Conservation (phyloP, 1,140 invertebrate genomes). For the Lepidurus packardi region DNA sequence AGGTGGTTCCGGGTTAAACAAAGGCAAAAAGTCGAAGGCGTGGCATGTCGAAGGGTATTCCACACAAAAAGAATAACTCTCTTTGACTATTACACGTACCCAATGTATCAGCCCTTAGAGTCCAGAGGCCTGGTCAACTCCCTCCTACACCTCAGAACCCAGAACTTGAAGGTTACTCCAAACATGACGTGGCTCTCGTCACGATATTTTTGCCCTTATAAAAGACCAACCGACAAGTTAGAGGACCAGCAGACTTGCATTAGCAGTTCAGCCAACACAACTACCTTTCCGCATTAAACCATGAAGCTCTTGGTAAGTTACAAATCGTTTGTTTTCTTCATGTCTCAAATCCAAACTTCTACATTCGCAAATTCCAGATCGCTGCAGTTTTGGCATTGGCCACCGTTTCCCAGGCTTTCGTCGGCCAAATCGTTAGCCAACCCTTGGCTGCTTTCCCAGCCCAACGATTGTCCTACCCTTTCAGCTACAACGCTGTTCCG, state of each 20-base stretch:
- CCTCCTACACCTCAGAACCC: neutral
- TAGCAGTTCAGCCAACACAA: slow-evolving; percentile 1
- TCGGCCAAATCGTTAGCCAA: neutral
- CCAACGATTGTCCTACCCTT: neutral
- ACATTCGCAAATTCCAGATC: neutral
- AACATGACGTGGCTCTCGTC: neutral
- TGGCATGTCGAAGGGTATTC: neutral
- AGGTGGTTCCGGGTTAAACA: neutral
- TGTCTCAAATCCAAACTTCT: neutral
- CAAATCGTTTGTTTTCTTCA: no score
- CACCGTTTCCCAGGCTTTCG: neutral
- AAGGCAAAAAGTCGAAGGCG: neutral
- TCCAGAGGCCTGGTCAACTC: neutral
- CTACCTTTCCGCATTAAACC: neutral
- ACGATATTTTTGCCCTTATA: neutral
- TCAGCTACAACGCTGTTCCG: neutral
- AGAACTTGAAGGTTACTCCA: neutral
- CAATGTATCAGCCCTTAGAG: neutral
- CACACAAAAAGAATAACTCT: neutral
- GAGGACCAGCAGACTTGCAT: slow-evolving; percentile 6
- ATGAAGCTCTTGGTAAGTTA: slow-evolving; percentile 21
- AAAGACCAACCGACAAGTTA: neutral
- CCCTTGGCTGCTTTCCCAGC: neutral
- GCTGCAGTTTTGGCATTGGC: slow-evolving; percentile 17
- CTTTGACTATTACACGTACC: neutral